phyloP scores from a whole-genome alignment of 2,888 invertebrate species.

The Pristionchus entomophagus region DNA sequence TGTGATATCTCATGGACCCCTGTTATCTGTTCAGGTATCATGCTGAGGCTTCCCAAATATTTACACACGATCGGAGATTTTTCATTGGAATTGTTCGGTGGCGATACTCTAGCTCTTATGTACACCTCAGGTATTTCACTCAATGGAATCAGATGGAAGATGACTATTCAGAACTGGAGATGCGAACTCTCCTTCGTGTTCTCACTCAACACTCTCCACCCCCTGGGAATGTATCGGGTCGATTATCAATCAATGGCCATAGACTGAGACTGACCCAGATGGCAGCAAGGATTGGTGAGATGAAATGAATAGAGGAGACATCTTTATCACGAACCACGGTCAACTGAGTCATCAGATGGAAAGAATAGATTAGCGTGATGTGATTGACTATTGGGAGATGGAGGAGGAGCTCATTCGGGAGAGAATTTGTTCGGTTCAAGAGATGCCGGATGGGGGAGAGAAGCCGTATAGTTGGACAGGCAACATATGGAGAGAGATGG shows the following conservation, averaged over 20 bases:
- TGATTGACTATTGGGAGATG: background rate
- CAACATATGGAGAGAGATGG: background rate
- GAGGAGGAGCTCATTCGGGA: slow-evolving; percentile 5
- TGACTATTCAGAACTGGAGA: slow-evolving; percentile 83
- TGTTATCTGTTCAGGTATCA: background rate
- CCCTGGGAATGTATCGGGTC: slow-evolving; percentile 82
- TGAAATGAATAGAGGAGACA: background rate
- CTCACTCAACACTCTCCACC: slow-evolving; percentile 84
- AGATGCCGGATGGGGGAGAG: background rate
- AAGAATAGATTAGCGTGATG: background rate
- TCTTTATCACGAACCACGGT: slow-evolving; percentile 14
- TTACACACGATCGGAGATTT: slow-evolving; percentile 83
- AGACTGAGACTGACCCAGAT: slow-evolving; percentile 83
- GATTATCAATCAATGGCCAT: slow-evolving; percentile 90
- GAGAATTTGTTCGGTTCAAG: background rate
- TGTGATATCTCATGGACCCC: background rate
- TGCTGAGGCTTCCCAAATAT: slow-evolving; percentile 76
- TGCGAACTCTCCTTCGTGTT: slow-evolving; percentile 88
- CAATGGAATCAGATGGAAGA: background rate
- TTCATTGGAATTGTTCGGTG: slow-evolving; percentile 90
- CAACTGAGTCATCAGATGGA: background rate
- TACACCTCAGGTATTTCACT: slow-evolving; percentile 82
- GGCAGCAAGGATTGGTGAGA: slow-evolving; percentile 81
- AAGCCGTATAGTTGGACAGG: slow-evolving; percentile 27
- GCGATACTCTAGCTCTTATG: slow-evolving; percentile 91